Percentiles rank a stretch among this genome's conserved stretches.
phyloP scores from a whole-genome alignment of 1,140 invertebrate species.

The Idris sp. region DNA sequence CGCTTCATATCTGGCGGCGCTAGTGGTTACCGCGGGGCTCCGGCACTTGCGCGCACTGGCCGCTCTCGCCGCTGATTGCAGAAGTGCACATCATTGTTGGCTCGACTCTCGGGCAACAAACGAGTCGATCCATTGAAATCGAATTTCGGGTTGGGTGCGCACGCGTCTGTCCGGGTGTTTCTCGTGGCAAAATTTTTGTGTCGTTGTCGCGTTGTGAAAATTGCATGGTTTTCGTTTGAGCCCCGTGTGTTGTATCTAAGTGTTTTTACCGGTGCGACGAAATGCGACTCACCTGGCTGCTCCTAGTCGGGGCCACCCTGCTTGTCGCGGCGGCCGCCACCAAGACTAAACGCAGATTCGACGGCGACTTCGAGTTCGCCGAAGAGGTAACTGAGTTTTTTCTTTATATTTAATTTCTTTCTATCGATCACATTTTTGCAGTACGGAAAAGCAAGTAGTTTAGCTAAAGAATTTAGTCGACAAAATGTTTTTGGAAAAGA shows the following conservation, averaged over 20 bases:
- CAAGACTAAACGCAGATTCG: slow-evolving; percentile 82
- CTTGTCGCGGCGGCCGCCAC: slow-evolving; percentile 74
- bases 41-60: too few species aligned
- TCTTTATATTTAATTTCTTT: too few species aligned
- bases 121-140: too few species aligned
- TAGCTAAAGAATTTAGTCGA: too few species aligned
- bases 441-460: too few species aligned
- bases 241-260: slow-evolving; percentile 37
- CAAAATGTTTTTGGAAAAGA: too few species aligned
- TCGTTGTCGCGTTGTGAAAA: too few species aligned
- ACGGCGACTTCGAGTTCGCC: slow-evolving; percentile 3
- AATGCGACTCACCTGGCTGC: slow-evolving; percentile 51
- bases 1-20: too few species aligned
- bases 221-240: slow-evolving; percentile 8
- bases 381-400: slow-evolving; percentile 8
- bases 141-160: slow-evolving; percentile 7
- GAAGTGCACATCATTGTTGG: slow-evolving; percentile 48
- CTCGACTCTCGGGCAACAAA: slow-evolving; percentile 51
- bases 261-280: slow-evolving; percentile 22
- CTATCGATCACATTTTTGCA: too few species aligned
- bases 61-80: too few species aligned
- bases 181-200: too few species aligned
- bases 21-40: too few species aligned
- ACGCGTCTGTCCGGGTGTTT: slow-evolving; percentile 18
- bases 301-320: slow-evolving; percentile 66